Evolutionary conservation across 2,888 invertebrate genomes (phyloP), one percentile per base, ranked within the genome.

Genomic region (Cybosia mesomella): DNA sequence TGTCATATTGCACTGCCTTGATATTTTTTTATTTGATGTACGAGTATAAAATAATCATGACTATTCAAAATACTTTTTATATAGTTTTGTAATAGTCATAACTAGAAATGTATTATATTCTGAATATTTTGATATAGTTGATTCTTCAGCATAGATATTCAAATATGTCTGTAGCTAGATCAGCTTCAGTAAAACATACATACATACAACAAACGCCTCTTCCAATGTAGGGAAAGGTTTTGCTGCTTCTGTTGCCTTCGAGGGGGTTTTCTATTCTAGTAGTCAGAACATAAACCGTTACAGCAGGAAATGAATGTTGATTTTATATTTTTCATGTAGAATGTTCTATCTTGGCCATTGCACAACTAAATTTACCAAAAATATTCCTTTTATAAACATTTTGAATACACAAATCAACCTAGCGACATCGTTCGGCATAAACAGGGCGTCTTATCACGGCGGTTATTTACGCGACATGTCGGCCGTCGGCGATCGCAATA

Each of bases 401-500:
- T 68, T 53, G 67, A 75, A 76, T 73, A 75, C 78, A 84, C 77
- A 84, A 81, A 84, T 84, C 79, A 79, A 77, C 70, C 54, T 55
- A 54, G 54, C 65, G 59, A 68, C 66, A 75, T 79, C 81, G 73
- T 77, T 78, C 80, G 85, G 81, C 81, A 84, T 87, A 87, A 85
- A 89, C 86, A 86, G 87, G 88, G 89, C 87, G 89, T 86, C 83
- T 72, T 79, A 80, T 80, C 80, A 75, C 63, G 64, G 57, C 72
- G 84, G 85, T 89, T 90, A 91, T 91, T 91, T 90, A 89, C 88
- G 85, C 83, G 85, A 66, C 36, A 70, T 74, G 79, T 77, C 79
- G 81, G 80, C 84, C 84, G 88, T 82, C 86, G 83, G 87, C 85
- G 83, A 89, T 88, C 85, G 87, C 87, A 88, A 92, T 92, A 92